phyloP scores from a whole-genome alignment of 2,797 vertebrate genomes.

The Acanthurus tractus region DNA sequence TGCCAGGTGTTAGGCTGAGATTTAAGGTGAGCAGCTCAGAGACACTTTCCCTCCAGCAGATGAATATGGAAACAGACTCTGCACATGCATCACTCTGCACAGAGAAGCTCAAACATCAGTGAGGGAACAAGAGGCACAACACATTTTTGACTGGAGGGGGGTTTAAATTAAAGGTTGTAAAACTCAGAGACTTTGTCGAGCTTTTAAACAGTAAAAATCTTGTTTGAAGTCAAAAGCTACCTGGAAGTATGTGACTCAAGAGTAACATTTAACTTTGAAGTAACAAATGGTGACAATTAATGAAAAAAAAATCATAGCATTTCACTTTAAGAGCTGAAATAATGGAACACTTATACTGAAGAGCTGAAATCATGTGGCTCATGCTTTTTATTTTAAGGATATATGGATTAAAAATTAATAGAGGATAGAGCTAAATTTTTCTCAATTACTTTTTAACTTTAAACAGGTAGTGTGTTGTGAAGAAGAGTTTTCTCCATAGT shows the following conservation, averaged over 20 bases:
- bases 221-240: neutral
- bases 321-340: neutral
- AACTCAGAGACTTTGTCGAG: conserved; percentile 3
- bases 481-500: neutral
- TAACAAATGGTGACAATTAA: neutral
- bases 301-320: neutral
- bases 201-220: conserved; percentile 12
- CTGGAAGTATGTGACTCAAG: neutral
- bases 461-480: neutral
- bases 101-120: neutral
- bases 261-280: neutral
- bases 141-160: conserved; percentile 11
- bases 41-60: neutral
- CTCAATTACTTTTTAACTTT: neutral
- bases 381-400: neutral
- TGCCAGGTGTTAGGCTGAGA: neutral
- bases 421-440: neutral
- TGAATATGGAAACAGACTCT: conserved; percentile 2
- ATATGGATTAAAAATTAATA: neutral
- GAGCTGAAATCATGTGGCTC: neutral
- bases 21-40: neutral
- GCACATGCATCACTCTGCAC: conserved; percentile 5
- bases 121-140: conserved; percentile 2
- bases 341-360: neutral
- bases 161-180: conserved; percentile 21